A percentile compares a stretch with the other conserved stretches of the same genome.
Evolutionary conservation across 2,797 vertebrate genomes (phyloP).

Genomic region (Falco naumanni): DNA sequence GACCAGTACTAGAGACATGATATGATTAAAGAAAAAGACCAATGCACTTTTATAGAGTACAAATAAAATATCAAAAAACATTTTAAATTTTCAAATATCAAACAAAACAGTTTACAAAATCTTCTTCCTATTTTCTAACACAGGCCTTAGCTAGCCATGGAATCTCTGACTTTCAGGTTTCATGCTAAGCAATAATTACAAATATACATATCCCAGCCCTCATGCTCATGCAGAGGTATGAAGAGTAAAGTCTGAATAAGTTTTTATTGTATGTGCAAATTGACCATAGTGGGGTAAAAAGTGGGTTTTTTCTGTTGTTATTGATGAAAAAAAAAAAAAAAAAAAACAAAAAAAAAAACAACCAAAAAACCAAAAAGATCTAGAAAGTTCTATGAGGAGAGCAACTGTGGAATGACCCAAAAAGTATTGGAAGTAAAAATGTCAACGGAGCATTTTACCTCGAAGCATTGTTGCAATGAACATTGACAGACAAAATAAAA

Average conservation of each 20-base stretch:
- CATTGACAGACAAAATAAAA: not conserved
- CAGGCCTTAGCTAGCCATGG: not conserved
- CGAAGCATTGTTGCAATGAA: not conserved
- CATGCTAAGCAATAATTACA: not conserved
- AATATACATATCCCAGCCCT: not conserved
- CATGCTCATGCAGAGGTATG: not conserved
- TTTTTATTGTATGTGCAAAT: not conserved
- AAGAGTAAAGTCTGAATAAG: not conserved
- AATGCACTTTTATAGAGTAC: not conserved
- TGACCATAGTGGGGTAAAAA: not conserved
- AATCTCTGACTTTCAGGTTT: not conserved
- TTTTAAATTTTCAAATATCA: not conserved
- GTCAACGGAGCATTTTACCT: not conserved
- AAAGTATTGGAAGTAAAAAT: not conserved
- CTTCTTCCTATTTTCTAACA: not conserved
- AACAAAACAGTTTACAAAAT: not conserved
- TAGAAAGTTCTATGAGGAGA: not conserved
- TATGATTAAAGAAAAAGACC: not conserved
- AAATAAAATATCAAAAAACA: not conserved
- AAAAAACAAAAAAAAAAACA: too few species aligned
- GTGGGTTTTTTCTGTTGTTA: not conserved
- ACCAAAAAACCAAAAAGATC: too few species aligned
- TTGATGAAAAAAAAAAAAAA: not conserved
- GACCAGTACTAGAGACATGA: not conserved
- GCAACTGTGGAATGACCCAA: not conserved